Conservation (phyloP, 2,888 invertebrate genomes). For the Busseola fusca region DNA sequence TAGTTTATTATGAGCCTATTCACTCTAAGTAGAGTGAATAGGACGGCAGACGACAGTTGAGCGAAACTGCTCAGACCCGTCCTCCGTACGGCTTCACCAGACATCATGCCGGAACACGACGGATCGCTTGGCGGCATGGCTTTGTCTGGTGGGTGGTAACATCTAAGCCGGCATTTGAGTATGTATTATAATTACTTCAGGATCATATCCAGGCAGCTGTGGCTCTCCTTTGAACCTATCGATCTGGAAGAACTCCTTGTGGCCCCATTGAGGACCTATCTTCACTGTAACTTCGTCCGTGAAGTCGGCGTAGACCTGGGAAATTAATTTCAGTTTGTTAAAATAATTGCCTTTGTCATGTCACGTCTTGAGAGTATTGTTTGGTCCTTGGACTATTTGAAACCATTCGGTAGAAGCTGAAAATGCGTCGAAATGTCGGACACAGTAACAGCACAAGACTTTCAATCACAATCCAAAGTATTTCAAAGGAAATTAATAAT, state of each 20-base stretch:
- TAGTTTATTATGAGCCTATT: too few relatives aligned
- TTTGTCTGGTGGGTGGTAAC: too few relatives aligned
- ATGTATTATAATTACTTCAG: slow-evolving; percentile 66
- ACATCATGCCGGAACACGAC: too few relatives aligned
- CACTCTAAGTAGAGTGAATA: too few relatives aligned
- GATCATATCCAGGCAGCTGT: slow-evolving; percentile 88
- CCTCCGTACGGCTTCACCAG: too few relatives aligned
- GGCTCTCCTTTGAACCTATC: slow-evolving; percentile 88
- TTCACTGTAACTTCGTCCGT: slow-evolving; percentile 90
- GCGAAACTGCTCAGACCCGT: too few relatives aligned
- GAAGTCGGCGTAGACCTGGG: slow-evolving; percentile 90
- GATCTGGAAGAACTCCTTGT: slow-evolving; percentile 90
- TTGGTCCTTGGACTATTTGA: not conserved
- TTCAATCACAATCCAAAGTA: not conserved
- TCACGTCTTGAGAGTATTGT: not conserved
- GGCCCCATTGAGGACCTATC: slow-evolving; percentile 89
- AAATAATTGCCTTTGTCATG: too few relatives aligned
- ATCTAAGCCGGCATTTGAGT: not conserved
- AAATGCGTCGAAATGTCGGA: not conserved
- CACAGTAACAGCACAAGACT: not conserved
- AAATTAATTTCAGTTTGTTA: not conserved
- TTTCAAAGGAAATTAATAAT: not conserved
- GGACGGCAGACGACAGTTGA: too few relatives aligned
- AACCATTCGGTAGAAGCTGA: not conserved
- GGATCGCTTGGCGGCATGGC: too few relatives aligned